Evolutionary conservation across 1,140 invertebrate genomes (phyloP), one percentile per base, ranked within the genome.

Genomic region (Anoplophora glabripennis): DNA sequence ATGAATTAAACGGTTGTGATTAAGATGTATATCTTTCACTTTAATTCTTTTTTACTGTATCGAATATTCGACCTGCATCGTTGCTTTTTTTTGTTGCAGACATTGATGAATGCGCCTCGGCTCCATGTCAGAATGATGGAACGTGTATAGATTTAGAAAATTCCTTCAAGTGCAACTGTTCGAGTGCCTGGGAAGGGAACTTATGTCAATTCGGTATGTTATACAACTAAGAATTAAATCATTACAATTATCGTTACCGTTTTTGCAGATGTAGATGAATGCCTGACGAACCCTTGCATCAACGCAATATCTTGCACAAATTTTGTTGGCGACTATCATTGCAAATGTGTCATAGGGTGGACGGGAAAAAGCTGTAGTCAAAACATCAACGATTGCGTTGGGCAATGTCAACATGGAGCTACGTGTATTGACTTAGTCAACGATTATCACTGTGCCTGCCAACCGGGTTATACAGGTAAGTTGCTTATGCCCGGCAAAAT

Each of bases 331-430:
- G 89, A 91, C 53, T 96, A 93, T 75, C 79, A 83, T 68, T 96
- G 92, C 75, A 78, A 86, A 64, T 89, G 90, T 75, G 79, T 86
- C 37, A 84, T 86, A 47, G 92, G 95, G 17, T 98, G 94, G 90
- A 88, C 85, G 7, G 92, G 85, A 14, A 87, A 89, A 73, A 87
- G 90, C 65, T 97, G 94, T 78, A 87, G 90, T 65, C 83, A 88
- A 67, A 93, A 95, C 75, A 92, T 95, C 71, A 86, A 93, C 75
- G 90, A 90, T 73, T 98, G 95, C 77, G 81, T 86, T 7, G 89
- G 89, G 3, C 93, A 93, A 69, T 96, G 93, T 76, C 81, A 87
- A 62, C 87, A 96, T 77, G 89, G 88, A 12, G 92, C 90, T 7
- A 88, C 87, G 1, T 96, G 93, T 77, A 86, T 89, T 59, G 91